A percentile compares a stretch with the other conserved stretches of the same genome.
phyloP scores from a whole-genome alignment of 2,113 vertebrate genomes.

The Ascaphus truei region DNA sequence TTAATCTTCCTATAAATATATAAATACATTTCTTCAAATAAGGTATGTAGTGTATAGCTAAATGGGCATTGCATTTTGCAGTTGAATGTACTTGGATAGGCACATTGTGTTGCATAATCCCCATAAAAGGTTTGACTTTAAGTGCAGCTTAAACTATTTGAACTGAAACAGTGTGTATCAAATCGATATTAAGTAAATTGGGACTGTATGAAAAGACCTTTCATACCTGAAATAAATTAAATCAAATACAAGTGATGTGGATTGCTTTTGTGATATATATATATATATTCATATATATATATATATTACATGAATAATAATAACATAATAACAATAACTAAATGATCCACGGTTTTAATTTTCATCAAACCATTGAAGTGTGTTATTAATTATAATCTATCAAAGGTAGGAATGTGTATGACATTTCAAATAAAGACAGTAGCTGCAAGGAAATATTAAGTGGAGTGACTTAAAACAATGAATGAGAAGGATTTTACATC shows the following conservation, averaged over 20 bases:
- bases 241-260: not conserved
- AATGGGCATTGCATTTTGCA: not conserved
- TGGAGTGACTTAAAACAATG: not conserved
- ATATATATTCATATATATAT: too few species aligned
- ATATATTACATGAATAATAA: too few species aligned
- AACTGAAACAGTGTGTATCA: slow-evolving; percentile 9
- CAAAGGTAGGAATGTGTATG: too few species aligned
- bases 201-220: not conserved
- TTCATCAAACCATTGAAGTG: too few species aligned
- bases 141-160: slow-evolving; percentile 27
- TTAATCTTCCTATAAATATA: slow-evolving; percentile 8
- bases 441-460: not conserved
- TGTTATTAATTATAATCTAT: too few species aligned
- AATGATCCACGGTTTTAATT: too few species aligned
- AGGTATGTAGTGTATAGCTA: slow-evolving; percentile 6
- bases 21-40: not conserved
- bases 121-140: slow-evolving; percentile 15
- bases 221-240: not conserved
- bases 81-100: not conserved
- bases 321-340: too few species aligned
- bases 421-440: too few species aligned
- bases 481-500: not conserved
- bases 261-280: too few species aligned
- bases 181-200: slow-evolving; percentile 23
- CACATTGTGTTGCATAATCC: slow-evolving; percentile 13